Conservation (phyloP, 2,113 vertebrate species). For the Puntigrus tetrazona region DNA sequence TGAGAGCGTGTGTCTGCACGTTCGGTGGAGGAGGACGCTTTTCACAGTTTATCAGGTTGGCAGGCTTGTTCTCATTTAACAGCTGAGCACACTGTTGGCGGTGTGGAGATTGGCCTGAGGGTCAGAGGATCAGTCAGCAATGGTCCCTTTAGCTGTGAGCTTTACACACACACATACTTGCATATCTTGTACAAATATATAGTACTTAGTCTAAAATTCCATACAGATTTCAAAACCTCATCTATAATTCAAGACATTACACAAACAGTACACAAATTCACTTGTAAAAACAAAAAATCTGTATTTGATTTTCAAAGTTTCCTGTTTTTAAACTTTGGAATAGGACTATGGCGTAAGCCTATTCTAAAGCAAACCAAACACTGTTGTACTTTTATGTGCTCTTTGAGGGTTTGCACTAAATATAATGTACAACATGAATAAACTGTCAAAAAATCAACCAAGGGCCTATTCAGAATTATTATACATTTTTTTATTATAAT, state of each 20-base stretch:
- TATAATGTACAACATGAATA: neutral
- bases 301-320: neutral
- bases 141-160: neutral
- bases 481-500: too few species aligned
- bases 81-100: constrained; percentile 56
- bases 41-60: constrained; percentile 61
- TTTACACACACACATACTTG: constrained; percentile 12
- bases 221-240: neutral
- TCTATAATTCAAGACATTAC: neutral
- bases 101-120: constrained; percentile 42
- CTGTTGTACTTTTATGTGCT: neutral
- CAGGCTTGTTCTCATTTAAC: constrained; percentile 61
- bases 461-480: too few species aligned
- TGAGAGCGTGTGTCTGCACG: constrained; percentile 29
- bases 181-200: constrained; percentile 7
- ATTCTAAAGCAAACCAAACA: neutral
- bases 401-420: too few species aligned
- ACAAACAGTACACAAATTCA: neutral
- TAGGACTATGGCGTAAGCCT: neutral
- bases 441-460: neutral
- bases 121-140: constrained; percentile 53
- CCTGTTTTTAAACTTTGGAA: neutral
- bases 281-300: neutral
- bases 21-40: constrained; percentile 21
- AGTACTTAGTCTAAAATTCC: constrained; percentile 10